phyloP scores from a whole-genome alignment of 1,140 invertebrate genomes.

The Tetraneura akinire region DNA sequence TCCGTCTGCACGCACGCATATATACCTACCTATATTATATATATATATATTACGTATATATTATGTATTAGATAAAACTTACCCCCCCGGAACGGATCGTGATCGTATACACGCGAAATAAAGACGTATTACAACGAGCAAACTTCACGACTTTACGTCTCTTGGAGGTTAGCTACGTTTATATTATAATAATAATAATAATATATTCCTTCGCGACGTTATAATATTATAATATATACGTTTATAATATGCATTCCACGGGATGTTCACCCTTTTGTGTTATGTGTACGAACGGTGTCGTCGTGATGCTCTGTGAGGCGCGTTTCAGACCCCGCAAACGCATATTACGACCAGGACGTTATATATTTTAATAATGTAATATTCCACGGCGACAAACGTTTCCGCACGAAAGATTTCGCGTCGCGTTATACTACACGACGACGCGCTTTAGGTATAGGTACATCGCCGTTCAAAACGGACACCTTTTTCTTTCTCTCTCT shows the following conservation, averaged over 20 bases:
- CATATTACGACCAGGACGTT: no score
- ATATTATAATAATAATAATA: no score
- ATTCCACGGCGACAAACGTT: conserved; percentile 5
- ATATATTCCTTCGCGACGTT: background rate
- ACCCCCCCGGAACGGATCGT: conserved; percentile 38
- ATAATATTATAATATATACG: background rate
- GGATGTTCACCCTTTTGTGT: conserved; percentile 17
- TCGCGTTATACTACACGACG: no score
- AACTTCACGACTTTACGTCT: conserved; percentile 30
- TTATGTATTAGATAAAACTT: no score
- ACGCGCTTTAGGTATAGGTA: no score
- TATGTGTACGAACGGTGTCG: background rate
- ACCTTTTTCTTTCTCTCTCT: no score
- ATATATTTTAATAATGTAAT: background rate
- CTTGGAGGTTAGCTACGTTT: no score
- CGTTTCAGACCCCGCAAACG: background rate
- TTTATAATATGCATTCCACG: no score
- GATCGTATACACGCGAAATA: conserved; percentile 45
- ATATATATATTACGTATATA: background rate
- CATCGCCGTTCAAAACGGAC: no score
- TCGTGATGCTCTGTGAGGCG: background rate
- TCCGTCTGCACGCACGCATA: background rate
- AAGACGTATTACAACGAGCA: conserved; percentile 43
- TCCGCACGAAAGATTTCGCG: conserved; percentile 25
- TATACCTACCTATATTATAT: conserved; percentile 11